Base-by-base conservation (phyloP, 2,888 invertebrate genomes). In the Tipula unca region DNA sequence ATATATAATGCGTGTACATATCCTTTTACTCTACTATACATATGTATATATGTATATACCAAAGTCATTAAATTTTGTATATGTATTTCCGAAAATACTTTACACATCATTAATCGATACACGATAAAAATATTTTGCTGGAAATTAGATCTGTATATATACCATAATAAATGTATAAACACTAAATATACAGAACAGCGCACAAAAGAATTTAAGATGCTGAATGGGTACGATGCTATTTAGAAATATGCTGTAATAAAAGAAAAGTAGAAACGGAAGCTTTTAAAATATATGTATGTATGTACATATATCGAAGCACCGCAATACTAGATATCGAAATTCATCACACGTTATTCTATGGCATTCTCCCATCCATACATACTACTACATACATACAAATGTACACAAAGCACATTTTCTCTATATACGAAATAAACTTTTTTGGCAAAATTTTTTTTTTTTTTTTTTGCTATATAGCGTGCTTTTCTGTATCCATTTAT, bases 61-160 rank as follows among this genome's bases (percentile, higher is more conserved):
- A 25, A 69, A 69, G 25, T 69, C 69, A 69, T 69, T 69, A 69
- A 69, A 69, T 25, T 69, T 69, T 69, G 25, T 25, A 69, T n/a
- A n/a, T 69, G 69, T 25, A 69, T 25, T 25, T 69, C 69, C 69
- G 69, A 69, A 69, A 10, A 69, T 69, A 69, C 69, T 69, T 69
- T 69, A 69, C 69, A 69, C 69, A 69, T 69, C 69, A 69, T 69
- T 69, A 69, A 69, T 69, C 69, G 69, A 69, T 69, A 69, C 69
- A 69, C 69, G 69, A 69, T 69, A 69, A 69, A 69, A 69, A 48
- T 10, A 1, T 69, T 69, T 69, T 25, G 6, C 4, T 17, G 48
- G 13, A 69, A 69, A 69, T 69, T 69, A 69, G 69, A 69, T 69
- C 69, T 20, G 25, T 17, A 48, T 48, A 69, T 10, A n/a, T n/a